Evolutionary conservation across 1,140 invertebrate genomes (phyloP).

Genomic region (Hylaeus volcanicus): DNA sequence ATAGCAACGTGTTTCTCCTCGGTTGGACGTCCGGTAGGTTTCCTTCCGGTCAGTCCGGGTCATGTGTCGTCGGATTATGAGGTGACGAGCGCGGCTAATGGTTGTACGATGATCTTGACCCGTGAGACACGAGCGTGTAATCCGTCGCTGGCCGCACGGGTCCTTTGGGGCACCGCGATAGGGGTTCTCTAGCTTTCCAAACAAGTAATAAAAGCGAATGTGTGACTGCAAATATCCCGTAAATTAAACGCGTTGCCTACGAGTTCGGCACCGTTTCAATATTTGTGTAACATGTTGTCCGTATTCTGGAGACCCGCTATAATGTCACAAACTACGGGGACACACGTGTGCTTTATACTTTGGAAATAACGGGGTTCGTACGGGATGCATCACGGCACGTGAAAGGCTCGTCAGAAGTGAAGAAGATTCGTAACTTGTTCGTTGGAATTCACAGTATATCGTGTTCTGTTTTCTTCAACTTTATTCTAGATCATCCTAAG

Average conservation of each 20-base stretch:
- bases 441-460: too few relatives aligned
- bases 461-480: too few relatives aligned
- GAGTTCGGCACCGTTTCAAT: not conserved
- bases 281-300: not conserved
- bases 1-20: constrained; percentile 20
- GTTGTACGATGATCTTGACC: constrained; percentile 69
- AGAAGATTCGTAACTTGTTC: too few relatives aligned
- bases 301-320: not conserved
- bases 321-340: not conserved
- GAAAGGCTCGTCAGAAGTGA: too few relatives aligned
- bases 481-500: too few relatives aligned
- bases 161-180: constrained; percentile 51
- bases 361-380: too few relatives aligned
- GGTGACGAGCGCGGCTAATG: constrained; percentile 64
- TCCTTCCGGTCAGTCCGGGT: constrained; percentile 68
- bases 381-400: too few relatives aligned
- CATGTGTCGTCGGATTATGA: constrained; percentile 72
- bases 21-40: constrained; percentile 42
- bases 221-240: constrained; percentile 66
- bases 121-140: constrained; percentile 73
- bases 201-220: constrained; percentile 74
- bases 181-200: constrained; percentile 62
- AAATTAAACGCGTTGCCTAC: constrained; percentile 33
- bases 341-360: not conserved
- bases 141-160: constrained; percentile 56